Evolutionary conservation across 2,113 vertebrate species (phyloP).

Genomic region (Eira barbara): DNA sequence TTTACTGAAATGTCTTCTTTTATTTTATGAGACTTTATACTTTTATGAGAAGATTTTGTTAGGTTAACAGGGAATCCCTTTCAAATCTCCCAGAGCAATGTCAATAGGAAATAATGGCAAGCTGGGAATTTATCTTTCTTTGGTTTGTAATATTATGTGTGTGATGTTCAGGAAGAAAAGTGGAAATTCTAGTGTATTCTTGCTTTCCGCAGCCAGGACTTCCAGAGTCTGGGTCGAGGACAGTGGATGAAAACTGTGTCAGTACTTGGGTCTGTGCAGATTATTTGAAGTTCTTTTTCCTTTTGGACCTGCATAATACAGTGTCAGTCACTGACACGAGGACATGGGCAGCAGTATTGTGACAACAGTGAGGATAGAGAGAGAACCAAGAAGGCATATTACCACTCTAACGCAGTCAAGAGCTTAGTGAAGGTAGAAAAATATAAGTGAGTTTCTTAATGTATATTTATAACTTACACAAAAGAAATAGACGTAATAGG

Average conservation of each 20-base stretch:
- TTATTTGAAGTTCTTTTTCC: background rate
- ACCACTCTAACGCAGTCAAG: background rate
- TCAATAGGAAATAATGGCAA: background rate
- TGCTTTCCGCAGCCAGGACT: background rate
- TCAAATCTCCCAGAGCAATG: background rate
- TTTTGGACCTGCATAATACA: background rate
- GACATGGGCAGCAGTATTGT: accelerated
- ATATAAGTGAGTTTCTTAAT: background rate
- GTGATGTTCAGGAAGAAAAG: background rate
- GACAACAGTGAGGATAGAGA: background rate
- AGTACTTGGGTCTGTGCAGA: background rate
- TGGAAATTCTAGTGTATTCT: background rate
- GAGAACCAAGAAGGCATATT: background rate
- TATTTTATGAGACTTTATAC: background rate
- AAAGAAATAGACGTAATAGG: background rate
- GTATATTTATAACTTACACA: background rate
- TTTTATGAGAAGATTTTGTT: background rate
- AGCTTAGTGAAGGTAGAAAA: background rate
- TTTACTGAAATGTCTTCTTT: background rate
- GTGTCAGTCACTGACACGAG: background rate
- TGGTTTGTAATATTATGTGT: background rate
- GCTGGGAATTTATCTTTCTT: background rate
- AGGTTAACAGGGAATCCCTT: background rate
- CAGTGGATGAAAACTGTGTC: background rate
- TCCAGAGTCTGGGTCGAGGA: background rate